Percentiles rank a stretch among this genome's conserved stretches.
Conservation (phyloP, 2,797 vertebrate genomes). For the Loris lydekkerianus region DNA sequence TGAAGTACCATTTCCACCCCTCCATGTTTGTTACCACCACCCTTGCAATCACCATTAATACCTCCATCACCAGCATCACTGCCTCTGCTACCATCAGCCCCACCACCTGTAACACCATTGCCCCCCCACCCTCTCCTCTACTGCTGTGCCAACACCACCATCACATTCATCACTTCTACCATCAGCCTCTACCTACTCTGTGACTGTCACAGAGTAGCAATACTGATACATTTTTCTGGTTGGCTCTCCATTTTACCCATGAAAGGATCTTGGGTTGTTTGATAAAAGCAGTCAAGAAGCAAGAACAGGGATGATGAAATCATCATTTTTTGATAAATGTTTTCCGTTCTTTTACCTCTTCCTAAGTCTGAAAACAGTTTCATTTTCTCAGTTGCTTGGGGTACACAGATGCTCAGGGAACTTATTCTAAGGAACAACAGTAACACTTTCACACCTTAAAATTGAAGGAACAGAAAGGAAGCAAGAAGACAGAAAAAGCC, state of each 20-base stretch:
- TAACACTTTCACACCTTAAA: slow-evolving; percentile 41
- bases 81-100: no score
- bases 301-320: not conserved
- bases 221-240: not conserved
- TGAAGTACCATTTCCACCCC: not conserved
- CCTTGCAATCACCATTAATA: no score
- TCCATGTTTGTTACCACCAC: not conserved
- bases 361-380: not conserved
- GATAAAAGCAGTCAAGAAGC: not conserved
- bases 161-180: not conserved
- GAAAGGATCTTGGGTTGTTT: not conserved
- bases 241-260: not conserved
- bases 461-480: not conserved
- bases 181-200: not conserved
- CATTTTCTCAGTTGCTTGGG: not conserved
- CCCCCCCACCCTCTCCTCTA: not conserved
- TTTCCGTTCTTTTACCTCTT: slow-evolving; percentile 24
- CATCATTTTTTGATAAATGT: not conserved
- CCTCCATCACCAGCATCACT: not conserved
- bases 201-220: not conserved
- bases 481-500: not conserved
- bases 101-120: no score
- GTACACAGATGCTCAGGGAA: not conserved
- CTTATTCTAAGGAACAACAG: not conserved
- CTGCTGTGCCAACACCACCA: not conserved